These are phyloP conservation scores for Myoxocephalus aenaeus DNA, from an alignment of 2,797 vertebrate species.

Conservation along the genomic window DNA sequence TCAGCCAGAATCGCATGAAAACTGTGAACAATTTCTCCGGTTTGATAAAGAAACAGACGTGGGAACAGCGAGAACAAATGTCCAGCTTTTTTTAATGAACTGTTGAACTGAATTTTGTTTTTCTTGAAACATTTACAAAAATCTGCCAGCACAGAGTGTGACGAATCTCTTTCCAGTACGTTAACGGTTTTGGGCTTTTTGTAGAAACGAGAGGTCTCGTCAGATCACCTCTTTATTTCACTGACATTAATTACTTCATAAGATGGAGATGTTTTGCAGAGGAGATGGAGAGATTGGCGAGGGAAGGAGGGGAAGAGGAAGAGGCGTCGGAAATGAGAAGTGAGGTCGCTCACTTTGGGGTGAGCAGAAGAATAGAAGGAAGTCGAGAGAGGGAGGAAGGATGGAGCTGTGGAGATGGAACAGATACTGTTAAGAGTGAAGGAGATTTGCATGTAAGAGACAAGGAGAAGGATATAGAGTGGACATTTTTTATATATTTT, in stretches of 20 bases:
- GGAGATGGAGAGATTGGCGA: not conserved
- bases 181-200: not conserved
- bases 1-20: not conserved
- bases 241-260: not conserved
- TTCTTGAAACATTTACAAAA: no score
- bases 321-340: not conserved
- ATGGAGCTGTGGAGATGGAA: not conserved
- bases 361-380: not conserved
- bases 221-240: not conserved
- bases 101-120: no score
- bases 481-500: not conserved
- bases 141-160: no score
- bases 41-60: not conserved
- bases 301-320: not conserved
- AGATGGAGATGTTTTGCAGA: not conserved
- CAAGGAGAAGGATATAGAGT: not conserved
- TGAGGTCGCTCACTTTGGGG: not conserved
- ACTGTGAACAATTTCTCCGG: not conserved
- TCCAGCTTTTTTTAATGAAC: not conserved
- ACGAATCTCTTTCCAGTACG: not conserved
- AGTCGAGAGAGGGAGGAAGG: not conserved
- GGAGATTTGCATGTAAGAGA: not conserved
- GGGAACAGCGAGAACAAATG: not conserved
- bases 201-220: not conserved
- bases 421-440: conserved; percentile 1